Percentiles rank a stretch among this genome's conserved stretches.
These are phyloP conservation scores for Sweltsa coloradensis DNA, from an alignment of 1,140 invertebrate species.

Conservation along the genomic window DNA sequence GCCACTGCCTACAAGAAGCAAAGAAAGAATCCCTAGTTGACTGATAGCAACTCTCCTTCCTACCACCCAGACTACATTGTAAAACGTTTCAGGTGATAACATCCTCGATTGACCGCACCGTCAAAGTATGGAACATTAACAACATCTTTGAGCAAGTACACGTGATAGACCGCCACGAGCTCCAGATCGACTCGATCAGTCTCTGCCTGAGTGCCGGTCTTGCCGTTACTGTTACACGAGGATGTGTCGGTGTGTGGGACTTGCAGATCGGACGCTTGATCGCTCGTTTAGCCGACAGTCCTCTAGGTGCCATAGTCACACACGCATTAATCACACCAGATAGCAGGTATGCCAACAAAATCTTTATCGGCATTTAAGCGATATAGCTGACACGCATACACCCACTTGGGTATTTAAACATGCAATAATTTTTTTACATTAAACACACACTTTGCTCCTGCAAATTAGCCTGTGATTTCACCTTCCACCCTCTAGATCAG, in stretches of 20 bases:
- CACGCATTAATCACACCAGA: conserved; percentile 78
- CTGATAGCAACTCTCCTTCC: no score
- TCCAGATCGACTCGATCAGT: conserved; percentile 86
- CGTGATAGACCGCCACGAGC: conserved; percentile 87
- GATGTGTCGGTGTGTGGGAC: conserved; percentile 92
- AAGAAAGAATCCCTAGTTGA: no score
- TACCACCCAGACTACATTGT: no score
- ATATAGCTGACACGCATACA: no score
- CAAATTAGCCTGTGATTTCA: no score
- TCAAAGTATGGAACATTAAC: conserved; percentile 99
- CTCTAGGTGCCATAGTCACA: conserved; percentile 88
- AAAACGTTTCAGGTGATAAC: conserved; percentile 67
- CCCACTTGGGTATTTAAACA: no score
- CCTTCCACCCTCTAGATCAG: no score
- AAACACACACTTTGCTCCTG: neutral
- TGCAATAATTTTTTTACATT: conserved; percentile 4
- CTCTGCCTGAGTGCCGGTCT: conserved; percentile 26
- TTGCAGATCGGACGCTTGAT: conserved; percentile 71
- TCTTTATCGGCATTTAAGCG: no score
- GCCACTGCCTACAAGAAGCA: no score
- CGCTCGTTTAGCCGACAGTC: conserved; percentile 79
- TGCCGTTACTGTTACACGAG: conserved; percentile 79
- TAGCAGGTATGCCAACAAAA: no score
- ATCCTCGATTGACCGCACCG: conserved; percentile 92
- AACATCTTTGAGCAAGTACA: conserved; percentile 98